Base-by-base conservation (phyloP, 1,140 invertebrate species). In the Zaprionus inermis region DNA sequence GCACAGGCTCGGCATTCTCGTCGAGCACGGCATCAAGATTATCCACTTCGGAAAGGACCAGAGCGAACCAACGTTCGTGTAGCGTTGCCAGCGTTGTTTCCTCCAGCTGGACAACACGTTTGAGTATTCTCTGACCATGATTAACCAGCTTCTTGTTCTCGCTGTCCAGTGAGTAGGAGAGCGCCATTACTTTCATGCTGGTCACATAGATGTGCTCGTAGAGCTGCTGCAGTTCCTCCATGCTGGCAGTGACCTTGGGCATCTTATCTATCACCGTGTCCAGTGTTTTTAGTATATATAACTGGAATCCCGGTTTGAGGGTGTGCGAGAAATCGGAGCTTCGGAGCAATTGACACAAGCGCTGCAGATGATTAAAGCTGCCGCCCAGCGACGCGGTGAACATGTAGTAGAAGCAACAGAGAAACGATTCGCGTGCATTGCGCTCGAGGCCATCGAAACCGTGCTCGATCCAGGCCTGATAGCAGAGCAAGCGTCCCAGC, bases 311-410 rank as follows among this genome's bases (percentile, higher is more conserved):
- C 0, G 78, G 66, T 22, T 89, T 85, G 3, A 89, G 65, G n/a
- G 89, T 93, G 52, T 92, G 92, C 28, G 93, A 92, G 63, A 93
- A 92, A 9, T 86, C 80, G 34, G 81, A 71, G 41, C 79, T 70
- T 3, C 81, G 63, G 0, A 94, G 61, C 1, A 93, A 56, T 54
- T 81, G 75, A 32, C 84, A 78, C 28, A 93, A 72, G 3, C 92
- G 72, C 5, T 89, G 41, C 6, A 93, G 46, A 24, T 90, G 79
- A 16, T 93, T 92, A 3, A 90, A 80, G 76, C 95, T 94, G 76
- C 95, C 94, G 83, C 96, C 95, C 34, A 92, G 90, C 4, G 93
- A 93, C n/a, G 94, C 93, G 67, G 91, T 81, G 84, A 94, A 95
- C 93, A 95, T 94, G 5, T 93, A 81, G 44, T 93, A 93, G 44